These are phyloP conservation scores for Troides helena DNA, from an alignment of 2,888 invertebrate genomes.

Conservation along the genomic window DNA sequence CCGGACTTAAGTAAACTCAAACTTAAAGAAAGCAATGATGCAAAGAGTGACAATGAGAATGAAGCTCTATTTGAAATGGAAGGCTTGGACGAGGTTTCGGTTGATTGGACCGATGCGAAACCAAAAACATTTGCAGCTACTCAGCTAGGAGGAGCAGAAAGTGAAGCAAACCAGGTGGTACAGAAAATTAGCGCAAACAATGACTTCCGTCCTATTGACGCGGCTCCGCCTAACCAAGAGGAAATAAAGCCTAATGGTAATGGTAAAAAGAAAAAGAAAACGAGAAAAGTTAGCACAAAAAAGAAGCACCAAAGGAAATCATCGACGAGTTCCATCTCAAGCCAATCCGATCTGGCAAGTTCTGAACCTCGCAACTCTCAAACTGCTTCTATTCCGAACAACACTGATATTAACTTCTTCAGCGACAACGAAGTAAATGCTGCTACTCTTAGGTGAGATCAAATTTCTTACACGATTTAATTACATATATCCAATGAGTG, in stretches of 20 bases:
- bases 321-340: slow-evolving; percentile 77
- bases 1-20: slow-evolving; percentile 78
- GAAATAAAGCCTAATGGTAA: slow-evolving; percentile 79
- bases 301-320: slow-evolving; percentile 89
- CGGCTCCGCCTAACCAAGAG: slow-evolving; percentile 56
- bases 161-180: slow-evolving; percentile 76
- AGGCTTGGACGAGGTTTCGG: slow-evolving; percentile 78
- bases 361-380: slow-evolving; percentile 65
- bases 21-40: slow-evolving; percentile 44
- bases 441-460: slow-evolving; percentile 77
- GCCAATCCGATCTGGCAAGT: slow-evolving; percentile 75
- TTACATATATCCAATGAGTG: slow-evolving; percentile 5
- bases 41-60: slow-evolving; percentile 57
- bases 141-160: slow-evolving; percentile 68
- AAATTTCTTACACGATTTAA: not conserved
- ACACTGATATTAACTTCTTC: slow-evolving; percentile 85
- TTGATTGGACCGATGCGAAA: slow-evolving; percentile 75
- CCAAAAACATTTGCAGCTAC: slow-evolving; percentile 80
- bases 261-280: slow-evolving; percentile 87
- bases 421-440: slow-evolving; percentile 95
- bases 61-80: slow-evolving; percentile 86
- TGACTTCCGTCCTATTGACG: slow-evolving; percentile 82
- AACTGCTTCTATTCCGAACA: slow-evolving; percentile 58
- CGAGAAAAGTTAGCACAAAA: slow-evolving; percentile 88
- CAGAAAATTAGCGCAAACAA: slow-evolving; percentile 83